Evolutionary conservation across 2,888 invertebrate genomes (phyloP).

Genomic region (Platerodrilus igneus): DNA sequence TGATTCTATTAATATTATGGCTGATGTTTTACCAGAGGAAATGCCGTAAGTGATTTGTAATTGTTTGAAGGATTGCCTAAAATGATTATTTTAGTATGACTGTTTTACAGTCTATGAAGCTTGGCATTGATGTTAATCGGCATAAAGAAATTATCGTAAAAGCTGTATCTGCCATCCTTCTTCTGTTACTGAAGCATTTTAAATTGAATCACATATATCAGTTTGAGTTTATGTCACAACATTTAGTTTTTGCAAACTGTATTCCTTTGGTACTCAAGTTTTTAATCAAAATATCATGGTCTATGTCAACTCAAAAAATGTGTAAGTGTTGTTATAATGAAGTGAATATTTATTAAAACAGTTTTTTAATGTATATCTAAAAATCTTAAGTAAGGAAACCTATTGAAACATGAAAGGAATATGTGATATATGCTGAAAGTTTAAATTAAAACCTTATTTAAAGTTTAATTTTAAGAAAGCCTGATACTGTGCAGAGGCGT

Average conservation of each 20-base stretch:
- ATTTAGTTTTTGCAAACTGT: slow-evolving; percentile 97
- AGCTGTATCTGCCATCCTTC: slow-evolving; percentile 83
- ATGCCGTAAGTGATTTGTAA: slow-evolving; percentile 74
- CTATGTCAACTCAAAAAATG: slow-evolving; percentile 92
- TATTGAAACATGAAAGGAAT: no score
- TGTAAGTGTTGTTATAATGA: slow-evolving; percentile 47
- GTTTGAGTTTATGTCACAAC: slow-evolving; percentile 98
- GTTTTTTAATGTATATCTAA: no score
- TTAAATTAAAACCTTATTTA: no score
- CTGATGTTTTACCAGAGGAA: slow-evolving; percentile 95
- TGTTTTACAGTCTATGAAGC: slow-evolving; percentile 87
- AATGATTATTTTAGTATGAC: slow-evolving; percentile 61
- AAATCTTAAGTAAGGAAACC: no score
- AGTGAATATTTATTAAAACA: slow-evolving; percentile 17
- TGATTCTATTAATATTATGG: slow-evolving; percentile 97
- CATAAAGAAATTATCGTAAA: slow-evolving; percentile 99
- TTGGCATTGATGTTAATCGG: slow-evolving; percentile 95
- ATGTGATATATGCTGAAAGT: no score
- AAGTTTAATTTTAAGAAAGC: no score
- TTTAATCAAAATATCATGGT: slow-evolving; percentile 96
- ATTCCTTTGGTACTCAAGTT: slow-evolving; percentile 97
- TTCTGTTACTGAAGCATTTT: slow-evolving; percentile 93
- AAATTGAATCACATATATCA: slow-evolving; percentile 97
- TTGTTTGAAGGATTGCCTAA: neutral
- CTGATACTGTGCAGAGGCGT: no score